Percentiles rank a stretch among this genome's conserved stretches.
Conservation (phyloP, 2,797 vertebrate genomes). For the Molossus alvarezi region DNA sequence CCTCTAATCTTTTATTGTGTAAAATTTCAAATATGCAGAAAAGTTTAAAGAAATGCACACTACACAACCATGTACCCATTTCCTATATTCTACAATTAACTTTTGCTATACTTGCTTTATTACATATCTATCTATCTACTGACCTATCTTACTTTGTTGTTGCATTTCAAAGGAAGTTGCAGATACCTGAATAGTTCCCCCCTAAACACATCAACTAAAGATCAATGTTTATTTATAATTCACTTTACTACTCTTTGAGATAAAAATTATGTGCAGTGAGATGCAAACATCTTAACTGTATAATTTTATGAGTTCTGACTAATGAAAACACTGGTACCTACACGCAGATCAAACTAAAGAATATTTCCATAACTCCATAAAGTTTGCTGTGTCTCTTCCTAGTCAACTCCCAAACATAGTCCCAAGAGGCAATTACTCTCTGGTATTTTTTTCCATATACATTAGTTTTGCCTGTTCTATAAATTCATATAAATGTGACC, state of each 20-base stretch:
- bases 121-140: neutral
- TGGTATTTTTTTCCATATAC: neutral
- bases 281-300: neutral
- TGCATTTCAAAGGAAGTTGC: neutral
- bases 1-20: neutral
- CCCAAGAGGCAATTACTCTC: neutral
- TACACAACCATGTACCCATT: neutral
- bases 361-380: neutral
- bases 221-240: neutral
- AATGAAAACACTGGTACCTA: slow-evolving; percentile 9
- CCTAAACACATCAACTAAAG: neutral
- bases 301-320: neutral
- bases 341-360: slow-evolving; percentile 11
- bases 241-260: neutral
- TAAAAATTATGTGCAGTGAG: slow-evolving; percentile 1
- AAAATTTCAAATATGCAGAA: neutral
- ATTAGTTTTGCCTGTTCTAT: neutral
- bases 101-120: neutral
- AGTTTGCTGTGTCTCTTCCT: neutral
- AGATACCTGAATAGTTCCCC: neutral
- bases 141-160: neutral
- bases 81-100: neutral
- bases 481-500: neutral
- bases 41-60: neutral
- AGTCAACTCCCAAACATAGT: neutral